A percentile compares a stretch with the other conserved stretches of the same genome.
Evolutionary conservation across 2,113 vertebrate species (phyloP).

Genomic region (Prietella phreatophila): DNA sequence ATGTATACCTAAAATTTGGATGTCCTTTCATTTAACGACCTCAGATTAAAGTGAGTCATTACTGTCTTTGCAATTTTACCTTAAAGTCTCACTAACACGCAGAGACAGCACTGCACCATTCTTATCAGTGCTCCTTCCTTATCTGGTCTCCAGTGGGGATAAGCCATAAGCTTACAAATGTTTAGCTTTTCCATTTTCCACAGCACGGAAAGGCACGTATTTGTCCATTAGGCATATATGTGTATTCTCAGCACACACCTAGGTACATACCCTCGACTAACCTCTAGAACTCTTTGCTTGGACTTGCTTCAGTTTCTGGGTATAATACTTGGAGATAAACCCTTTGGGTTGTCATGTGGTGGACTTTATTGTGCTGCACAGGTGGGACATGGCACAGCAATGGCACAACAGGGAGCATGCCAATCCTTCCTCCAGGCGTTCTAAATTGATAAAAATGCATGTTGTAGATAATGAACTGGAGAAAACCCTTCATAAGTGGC

Average conservation of each 20-base stretch:
- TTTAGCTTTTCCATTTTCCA: conserved; percentile 23
- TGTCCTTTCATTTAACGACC: not conserved
- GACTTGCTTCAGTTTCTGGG: conserved; percentile 26
- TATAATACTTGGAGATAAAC: conserved; percentile 30
- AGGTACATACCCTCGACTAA: conserved; percentile 1
- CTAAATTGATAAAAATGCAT: conserved; percentile 46
- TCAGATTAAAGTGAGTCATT: not conserved
- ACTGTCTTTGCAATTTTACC: not conserved
- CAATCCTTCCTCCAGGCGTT: conserved; percentile 45
- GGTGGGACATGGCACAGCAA: conserved; percentile 21
- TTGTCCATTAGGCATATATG: not conserved
- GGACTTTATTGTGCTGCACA: conserved; percentile 37
- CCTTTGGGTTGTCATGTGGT: conserved; percentile 11
- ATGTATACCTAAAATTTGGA: not conserved
- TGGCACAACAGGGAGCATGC: conserved; percentile 18
- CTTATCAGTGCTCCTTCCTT: conserved; percentile 33
- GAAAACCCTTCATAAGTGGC: not conserved
- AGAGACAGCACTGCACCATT: conserved; percentile 8
- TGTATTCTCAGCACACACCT: not conserved
- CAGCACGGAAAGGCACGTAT: not conserved
- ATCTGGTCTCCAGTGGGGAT: conserved; percentile 37
- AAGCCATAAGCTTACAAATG: conserved; percentile 40
- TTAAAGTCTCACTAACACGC: conserved; percentile 20
- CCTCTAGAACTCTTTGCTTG: not conserved
- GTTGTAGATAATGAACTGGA: conserved; percentile 22